Conservation (phyloP, 2,113 vertebrate genomes). For the Tyrannus savana region DNA sequence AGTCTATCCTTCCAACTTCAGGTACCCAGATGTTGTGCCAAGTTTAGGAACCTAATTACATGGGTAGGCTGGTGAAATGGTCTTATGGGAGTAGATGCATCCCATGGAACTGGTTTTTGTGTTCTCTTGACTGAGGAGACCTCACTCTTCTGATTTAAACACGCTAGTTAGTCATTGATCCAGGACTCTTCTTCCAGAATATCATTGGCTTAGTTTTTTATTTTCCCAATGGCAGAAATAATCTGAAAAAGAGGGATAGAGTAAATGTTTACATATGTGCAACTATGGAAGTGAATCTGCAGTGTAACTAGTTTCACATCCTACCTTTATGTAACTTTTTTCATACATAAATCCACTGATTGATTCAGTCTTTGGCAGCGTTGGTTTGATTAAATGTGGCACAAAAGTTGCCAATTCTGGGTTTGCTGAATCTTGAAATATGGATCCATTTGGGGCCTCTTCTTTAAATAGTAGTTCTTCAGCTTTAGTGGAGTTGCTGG, state of each 20-base stretch:
- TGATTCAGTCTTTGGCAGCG: not conserved
- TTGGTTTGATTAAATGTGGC: not conserved
- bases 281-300: not conserved
- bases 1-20: not conserved
- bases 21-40: not conserved
- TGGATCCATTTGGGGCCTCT: not conserved
- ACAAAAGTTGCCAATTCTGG: not conserved
- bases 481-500: not conserved
- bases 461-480: not conserved
- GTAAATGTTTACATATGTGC: not conserved
- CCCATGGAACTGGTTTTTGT: not conserved
- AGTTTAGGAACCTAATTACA: not conserved
- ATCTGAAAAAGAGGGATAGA: not conserved
- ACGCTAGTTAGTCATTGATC: not conserved
- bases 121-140: not conserved
- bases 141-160: not conserved
- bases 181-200: not conserved
- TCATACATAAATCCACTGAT: rapidly evolving
- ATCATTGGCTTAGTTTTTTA: not conserved
- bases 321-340: not conserved
- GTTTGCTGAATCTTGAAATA: not conserved
- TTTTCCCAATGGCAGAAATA: not conserved
- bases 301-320: not conserved
- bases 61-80: not conserved
- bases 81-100: not conserved